Evolutionary conservation across 2,113 vertebrate genomes (phyloP), one percentile per base, ranked within the genome.

Genomic region (Bagarius yarrelli): DNA sequence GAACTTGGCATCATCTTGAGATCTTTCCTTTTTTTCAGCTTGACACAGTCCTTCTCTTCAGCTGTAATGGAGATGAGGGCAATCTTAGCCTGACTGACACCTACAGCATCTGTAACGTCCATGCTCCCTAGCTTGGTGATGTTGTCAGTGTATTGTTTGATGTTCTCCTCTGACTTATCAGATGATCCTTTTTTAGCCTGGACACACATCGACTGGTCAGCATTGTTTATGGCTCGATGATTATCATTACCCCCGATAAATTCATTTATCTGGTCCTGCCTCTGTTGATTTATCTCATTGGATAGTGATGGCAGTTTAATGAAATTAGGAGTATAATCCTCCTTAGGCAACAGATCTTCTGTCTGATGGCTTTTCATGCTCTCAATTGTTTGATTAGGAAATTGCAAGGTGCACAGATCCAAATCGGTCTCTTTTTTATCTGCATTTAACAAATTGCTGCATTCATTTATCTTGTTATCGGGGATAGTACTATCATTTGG

Each of bases 11-110:
- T 60, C 40, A 89, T 85, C 79, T 94, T 95, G 27, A 91, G 81
- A 1, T 96, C 96, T 90, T 94, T 96, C 80, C 92, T 90, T 34
- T 92, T 96, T 87, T 94, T 96, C 72, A 94, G 90, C 73, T 88
- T 91, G 67, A 81, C 50, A 0, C 74, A 81, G 19, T 85, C 90
- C 79, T 92, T 95, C 55, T 93, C 93, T 50, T 91, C 50, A 2
- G 84, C 79, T 50, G 90, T 90, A 82, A 84, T 84, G 0, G 79
- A 89, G 61, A 88, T 85, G 0, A 80, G 36, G 0, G 83, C n/a
- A 5, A 86, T 88, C 21, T 93, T 96, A 23, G 80, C 1, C 8
- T 86, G 21, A 15, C 77, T 84, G 82, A 83, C 87, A 53, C 47
- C 61, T 56, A 87, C 83, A 0, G 2, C 86, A 70, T 96, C 95